Conservation (phyloP, 2,888 invertebrate species). For the Agrotis segetum region DNA sequence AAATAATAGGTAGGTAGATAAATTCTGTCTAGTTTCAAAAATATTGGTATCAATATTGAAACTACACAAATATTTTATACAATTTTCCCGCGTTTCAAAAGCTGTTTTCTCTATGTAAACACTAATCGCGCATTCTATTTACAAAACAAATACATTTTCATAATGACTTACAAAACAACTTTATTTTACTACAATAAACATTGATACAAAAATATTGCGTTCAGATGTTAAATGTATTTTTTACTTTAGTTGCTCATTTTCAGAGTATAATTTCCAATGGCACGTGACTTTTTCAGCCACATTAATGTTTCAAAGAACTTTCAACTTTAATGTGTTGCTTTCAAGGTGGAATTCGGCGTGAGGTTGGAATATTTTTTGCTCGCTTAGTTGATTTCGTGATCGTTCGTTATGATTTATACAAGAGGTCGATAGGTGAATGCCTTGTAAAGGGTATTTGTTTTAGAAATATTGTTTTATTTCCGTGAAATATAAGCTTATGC, state of each 20-base stretch:
- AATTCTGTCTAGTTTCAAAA: not conserved
- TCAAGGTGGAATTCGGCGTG: conserved; percentile 34
- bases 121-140: conserved; percentile 26
- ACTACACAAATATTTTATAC: not conserved
- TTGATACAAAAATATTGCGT: conserved; percentile 41
- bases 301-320: conserved; percentile 32
- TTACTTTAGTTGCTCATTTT: not conserved
- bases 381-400: conserved; percentile 56
- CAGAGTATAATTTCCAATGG: conserved; percentile 36
- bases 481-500: not conserved
- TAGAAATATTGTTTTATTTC: conserved; percentile 15
- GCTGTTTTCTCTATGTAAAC: conserved; percentile 1
- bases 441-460: conserved; percentile 48
- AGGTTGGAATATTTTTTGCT: conserved; percentile 34
- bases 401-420: conserved; percentile 62
- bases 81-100: not conserved
- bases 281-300: conserved; percentile 9
- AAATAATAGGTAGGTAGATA: too few species aligned
- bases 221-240: conserved; percentile 24
- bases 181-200: conserved; percentile 40
- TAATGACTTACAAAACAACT: conserved; percentile 45
- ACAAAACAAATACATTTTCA: conserved; percentile 46
- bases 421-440: conserved; percentile 62
- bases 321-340: conserved; percentile 11
- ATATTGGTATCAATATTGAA: not conserved